Percentiles rank a stretch among this genome's conserved stretches.
These are phyloP conservation scores for Zosterops pallidus DNA, from an alignment of 2,113 vertebrate genomes.

Conservation along the genomic window DNA sequence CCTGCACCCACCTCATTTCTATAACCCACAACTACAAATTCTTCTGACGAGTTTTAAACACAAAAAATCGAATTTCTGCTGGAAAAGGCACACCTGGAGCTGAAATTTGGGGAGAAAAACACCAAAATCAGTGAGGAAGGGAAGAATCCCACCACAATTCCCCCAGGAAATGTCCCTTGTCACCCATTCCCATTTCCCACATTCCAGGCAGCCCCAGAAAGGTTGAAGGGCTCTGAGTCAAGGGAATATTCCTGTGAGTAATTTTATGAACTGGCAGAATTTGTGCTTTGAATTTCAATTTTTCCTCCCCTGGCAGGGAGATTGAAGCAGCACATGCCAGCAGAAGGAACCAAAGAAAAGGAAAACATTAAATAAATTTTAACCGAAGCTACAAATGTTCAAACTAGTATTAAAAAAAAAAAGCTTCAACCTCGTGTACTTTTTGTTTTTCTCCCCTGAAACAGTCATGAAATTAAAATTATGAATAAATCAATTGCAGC, in stretches of 20 bases:
- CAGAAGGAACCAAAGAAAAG: neutral
- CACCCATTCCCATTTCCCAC: neutral
- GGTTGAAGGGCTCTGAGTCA: neutral
- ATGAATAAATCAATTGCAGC: slow-evolving; percentile 37
- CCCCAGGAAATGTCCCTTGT: neutral
- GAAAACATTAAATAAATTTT: slow-evolving; percentile 17
- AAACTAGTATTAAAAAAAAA: neutral
- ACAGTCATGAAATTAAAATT: slow-evolving; percentile 40
- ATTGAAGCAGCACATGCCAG: neutral
- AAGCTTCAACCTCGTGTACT: neutral
- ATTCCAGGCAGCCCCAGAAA: neutral
- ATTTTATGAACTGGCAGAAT: slow-evolving; percentile 39
- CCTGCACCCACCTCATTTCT: neutral
- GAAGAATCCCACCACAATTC: fast-evolving
- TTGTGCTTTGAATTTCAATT: slow-evolving; percentile 35
- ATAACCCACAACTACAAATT: neutral
- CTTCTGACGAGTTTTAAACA: neutral
- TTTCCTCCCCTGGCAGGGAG: neutral
- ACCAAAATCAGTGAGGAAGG: neutral
- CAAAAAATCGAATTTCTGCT: neutral
- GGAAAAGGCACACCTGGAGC: fast-evolving
- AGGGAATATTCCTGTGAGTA: neutral
- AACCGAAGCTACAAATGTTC: neutral
- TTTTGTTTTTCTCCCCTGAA: neutral
- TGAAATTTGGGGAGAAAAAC: neutral